Evolutionary conservation across 2,113 vertebrate genomes (phyloP).

Genomic region (Rhinolophus sinicus): DNA sequence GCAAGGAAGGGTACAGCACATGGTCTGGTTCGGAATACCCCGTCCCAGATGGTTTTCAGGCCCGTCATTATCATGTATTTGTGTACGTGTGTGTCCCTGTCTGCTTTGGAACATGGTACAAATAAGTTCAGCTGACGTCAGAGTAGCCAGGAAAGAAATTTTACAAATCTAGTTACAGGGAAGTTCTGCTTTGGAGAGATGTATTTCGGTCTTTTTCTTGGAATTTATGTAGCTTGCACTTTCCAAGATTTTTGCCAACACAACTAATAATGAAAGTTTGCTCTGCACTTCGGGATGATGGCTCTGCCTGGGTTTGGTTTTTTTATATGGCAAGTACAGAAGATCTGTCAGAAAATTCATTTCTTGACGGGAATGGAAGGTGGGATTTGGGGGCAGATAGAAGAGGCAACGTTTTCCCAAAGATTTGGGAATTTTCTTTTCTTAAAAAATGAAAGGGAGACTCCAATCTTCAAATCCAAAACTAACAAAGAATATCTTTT

Average conservation of each 20-base stretch:
- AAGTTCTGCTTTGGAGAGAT: constrained; percentile 75
- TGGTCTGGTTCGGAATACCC: background rate
- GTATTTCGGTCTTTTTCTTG: constrained; percentile 75
- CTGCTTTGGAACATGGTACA: constrained; percentile 60
- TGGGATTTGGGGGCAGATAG: background rate
- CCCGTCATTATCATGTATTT: background rate
- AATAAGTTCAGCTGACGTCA: constrained; percentile 67
- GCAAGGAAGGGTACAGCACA: background rate
- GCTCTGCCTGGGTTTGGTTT: background rate
- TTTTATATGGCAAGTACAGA: constrained; percentile 46
- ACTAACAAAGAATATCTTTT: background rate
- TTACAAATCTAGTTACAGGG: constrained; percentile 58
- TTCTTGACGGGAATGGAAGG: background rate
- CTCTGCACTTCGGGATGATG: constrained; percentile 63
- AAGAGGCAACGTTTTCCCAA: background rate
- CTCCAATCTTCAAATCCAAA: constrained; percentile 5
- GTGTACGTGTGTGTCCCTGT: constrained; percentile 34
- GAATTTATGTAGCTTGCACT: constrained; percentile 75
- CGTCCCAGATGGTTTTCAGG: constrained; percentile 48
- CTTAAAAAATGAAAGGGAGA: background rate
- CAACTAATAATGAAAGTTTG: constrained; percentile 71
- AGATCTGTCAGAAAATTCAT: constrained; percentile 18
- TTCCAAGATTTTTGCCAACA: constrained; percentile 78
- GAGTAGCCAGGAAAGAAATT: constrained; percentile 36
- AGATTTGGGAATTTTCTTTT: background rate